Base-by-base conservation (phyloP, 1,140 invertebrate genomes). In the Temnothorax longispinosus region DNA sequence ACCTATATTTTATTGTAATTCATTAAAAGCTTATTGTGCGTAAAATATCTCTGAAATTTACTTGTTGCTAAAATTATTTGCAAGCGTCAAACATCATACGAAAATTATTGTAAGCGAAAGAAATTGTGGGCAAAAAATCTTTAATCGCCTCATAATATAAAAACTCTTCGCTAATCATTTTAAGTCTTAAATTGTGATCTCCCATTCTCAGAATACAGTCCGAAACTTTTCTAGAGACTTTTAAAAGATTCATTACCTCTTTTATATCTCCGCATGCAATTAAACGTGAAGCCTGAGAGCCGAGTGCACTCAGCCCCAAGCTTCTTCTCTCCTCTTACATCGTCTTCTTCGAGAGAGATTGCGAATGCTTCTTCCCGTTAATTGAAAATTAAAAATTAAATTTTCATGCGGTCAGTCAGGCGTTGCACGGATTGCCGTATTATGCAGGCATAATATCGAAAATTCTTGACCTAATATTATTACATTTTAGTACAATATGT, bases 371-470 rank as follows among this genome's bases (percentile, higher is more conserved):
- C 21, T 35, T 72, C 5, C 15, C 62, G 21, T 86, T 86, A 86
- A 86, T 86, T 41, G 35, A 86, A 86, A 82, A 71, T 69, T 69
- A 82, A 82, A 58, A 82, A 86, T 86, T 82, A 58, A 82, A 62
- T 60, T 62, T 44, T 44, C 44, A 41, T 15, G 21, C 47, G 11
- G 27, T 54, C 8, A 44, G n/a, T 75, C 32, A 3, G 13, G 2
- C 38, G 7, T 41, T 58, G 52, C n/a, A 32, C 8, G 35, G 15
- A 60, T 44, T 15, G 7, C 21, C 38, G 7, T 18, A 38, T 44
- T 60, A 21, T 54, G 21, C 7, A 27, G 0, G 27, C 7, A n/a
- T n/a, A n/a, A 54, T 18, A 32, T 7, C 21, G 38, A 18, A 76
- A 32, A 76, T 60, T 10, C 35, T 41, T 60, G n/a, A 18, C 21